Base-by-base conservation (phyloP, 2,113 vertebrate genomes). In the Plotosus lineatus region DNA sequence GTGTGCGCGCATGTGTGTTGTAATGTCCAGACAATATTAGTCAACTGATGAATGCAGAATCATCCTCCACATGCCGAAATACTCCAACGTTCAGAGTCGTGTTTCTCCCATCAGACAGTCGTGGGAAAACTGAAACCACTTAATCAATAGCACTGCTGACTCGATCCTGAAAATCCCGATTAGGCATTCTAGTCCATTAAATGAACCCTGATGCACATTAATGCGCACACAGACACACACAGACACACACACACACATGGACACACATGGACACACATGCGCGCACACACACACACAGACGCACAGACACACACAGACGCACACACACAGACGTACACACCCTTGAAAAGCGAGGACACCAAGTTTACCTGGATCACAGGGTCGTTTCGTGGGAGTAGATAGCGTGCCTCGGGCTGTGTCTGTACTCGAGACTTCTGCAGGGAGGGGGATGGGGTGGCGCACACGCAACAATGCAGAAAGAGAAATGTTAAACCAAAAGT, bases 371-470 rank as follows among this genome's bases (percentile, higher is more conserved):
- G 95, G 90, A 88, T 93, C 92, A 1, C 92, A 95, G 91, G 95
- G 92, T 92, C 95, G 95, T 95, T 96, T 96, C 91, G 94, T 94
- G 91, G 94, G 92, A 87, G 95, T 94, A 86, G 93, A 92, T 92
- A 96, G 91, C 0, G 95, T 94, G 90, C 93, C 93, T 86, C 94
- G 94, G 93, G 94, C 92, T 92, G 94, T 93, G 90, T 94, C 91
- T 95, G 94, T 95, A 92, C 95, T 95, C 90, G 94, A 94, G 91
- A 94, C 95, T 93, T 94, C 95, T 96, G 87, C 51, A 92, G 75
- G 83, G 92, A 12, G 74, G 1, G 31, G 15, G n/a, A 58, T 31
- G 36, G 26, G 17, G n/a, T 26, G 31, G 31, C 21, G 44, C 8
- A 36, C 36, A 40, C 14, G 38, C 19, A 33, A 26, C 48, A 1